Evolutionary conservation across 2,113 vertebrate genomes (phyloP), one percentile per base, ranked within the genome.

Genomic region (Panthera tigris): DNA sequence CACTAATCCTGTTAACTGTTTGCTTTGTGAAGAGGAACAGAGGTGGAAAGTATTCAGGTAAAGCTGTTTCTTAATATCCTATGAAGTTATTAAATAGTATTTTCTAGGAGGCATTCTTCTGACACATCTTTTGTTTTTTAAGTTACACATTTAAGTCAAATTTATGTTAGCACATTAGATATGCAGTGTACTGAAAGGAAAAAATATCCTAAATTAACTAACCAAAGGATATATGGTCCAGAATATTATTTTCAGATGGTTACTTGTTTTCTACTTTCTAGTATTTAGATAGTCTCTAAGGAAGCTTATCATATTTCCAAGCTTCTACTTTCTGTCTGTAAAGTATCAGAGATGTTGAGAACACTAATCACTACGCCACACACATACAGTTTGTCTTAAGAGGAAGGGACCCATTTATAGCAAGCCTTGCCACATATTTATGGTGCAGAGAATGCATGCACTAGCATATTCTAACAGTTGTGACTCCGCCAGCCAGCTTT

Each of bases 41-140:
- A 99, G 99, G 99, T 97, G 99, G 99, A 31, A 99, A 99, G 98
- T 99, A 99, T 85, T 99, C 99, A 81, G 99, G 99, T 99, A 99
- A 98, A 81, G 87, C 23, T 52, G 36, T 71, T 90, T 79, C 57
- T 94, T 83, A 23, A 61, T 15, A 0, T 25, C 50, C 73, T 91
- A 74, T 33, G 29, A 61, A 0, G 4, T 85, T 27, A 41, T n/a
- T 31, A 73, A 61, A n/a, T 15, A 11, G 8, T 15, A 23, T 50
- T 89, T 85, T 86, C 45, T 33, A 15, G 14, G 61, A 61, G n/a
- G 4, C 5, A 4, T 39, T 85, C 4, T 61, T 66, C 48, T 52
- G 33, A 63, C 15, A 71, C 3, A 4, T 25, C 6, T 41, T 61
- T 23, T 48, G 5, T 13, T 7, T 68, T 76, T 86, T 61, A 4